Conservation (phyloP, 2,113 vertebrate species). For the Genyomyrus donnyi region DNA sequence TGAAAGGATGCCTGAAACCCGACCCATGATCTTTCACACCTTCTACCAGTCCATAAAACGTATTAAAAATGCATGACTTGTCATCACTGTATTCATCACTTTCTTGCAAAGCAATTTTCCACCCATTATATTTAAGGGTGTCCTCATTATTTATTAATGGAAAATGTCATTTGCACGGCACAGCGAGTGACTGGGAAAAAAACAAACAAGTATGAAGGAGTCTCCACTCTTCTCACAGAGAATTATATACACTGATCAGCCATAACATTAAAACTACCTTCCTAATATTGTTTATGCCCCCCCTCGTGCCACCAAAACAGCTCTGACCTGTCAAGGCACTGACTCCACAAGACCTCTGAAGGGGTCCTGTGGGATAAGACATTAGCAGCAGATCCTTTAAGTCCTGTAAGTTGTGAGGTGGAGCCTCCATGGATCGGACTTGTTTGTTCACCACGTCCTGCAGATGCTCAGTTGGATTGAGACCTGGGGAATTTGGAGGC, state of each 20-base stretch:
- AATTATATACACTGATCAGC: neutral
- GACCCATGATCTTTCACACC: neutral
- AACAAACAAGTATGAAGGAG: neutral
- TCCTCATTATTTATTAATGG: slow-evolving; percentile 5
- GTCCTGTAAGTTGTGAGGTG: neutral
- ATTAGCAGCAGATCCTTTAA: neutral
- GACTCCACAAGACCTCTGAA: neutral
- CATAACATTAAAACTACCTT: neutral
- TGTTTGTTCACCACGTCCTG: neutral
- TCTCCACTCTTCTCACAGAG: neutral
- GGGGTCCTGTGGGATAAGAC: neutral
- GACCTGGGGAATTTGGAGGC: neutral
- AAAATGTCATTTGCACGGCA: neutral
- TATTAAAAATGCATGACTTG: neutral
- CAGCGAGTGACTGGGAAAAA: neutral
- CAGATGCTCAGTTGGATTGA: neutral
- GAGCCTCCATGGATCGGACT: neutral
- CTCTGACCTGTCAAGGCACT: neutral
- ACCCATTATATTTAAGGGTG: neutral
- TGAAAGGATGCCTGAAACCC: neutral
- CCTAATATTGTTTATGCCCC: neutral
- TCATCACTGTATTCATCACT: neutral
- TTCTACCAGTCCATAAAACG: neutral
- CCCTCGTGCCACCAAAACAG: neutral
- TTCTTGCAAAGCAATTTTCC: neutral